Conservation (phyloP, 30 jellyfish, hydroid and myxozoan species). For the Sanderia malayensis region DNA sequence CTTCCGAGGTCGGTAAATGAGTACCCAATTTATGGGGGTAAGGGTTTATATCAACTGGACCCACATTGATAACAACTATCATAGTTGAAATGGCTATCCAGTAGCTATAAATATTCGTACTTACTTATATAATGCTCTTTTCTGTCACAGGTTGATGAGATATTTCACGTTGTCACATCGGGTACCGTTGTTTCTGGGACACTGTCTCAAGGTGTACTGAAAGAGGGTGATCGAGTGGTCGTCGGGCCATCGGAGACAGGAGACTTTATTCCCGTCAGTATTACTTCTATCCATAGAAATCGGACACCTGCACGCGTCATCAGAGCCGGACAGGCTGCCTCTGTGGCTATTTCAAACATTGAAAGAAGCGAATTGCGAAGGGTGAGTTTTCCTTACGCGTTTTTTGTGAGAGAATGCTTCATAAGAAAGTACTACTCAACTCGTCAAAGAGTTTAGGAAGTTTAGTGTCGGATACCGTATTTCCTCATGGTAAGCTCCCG, state of each 20-base stretch:
- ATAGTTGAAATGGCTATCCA: too few relatives aligned
- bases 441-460: too few relatives aligned
- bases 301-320: conserved; percentile 95
- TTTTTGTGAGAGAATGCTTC: too few relatives aligned
- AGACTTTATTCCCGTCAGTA: conserved; percentile 60
- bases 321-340: conserved; percentile 97
- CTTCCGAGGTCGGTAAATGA: too few relatives aligned
- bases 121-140: too few relatives aligned
- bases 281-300: conserved; percentile 88
- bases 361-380: conserved; percentile 61
- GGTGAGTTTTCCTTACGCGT: conserved; percentile 51
- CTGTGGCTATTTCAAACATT: conserved; percentile 76
- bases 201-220: conserved; percentile 72
- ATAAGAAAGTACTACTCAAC: too few relatives aligned
- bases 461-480: too few relatives aligned
- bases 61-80: too few relatives aligned
- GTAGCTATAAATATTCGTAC: too few relatives aligned
- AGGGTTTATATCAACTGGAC: too few relatives aligned
- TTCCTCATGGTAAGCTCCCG: too few relatives aligned
- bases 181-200: conserved; percentile 98
- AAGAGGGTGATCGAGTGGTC: conserved; percentile 77
- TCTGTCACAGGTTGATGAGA: conserved; percentile 75
- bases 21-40: too few relatives aligned
- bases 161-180: conserved; percentile 72
- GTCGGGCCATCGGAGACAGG: conserved; percentile 95